Conservation (phyloP, 2,888 invertebrate genomes). For the Cephus pygmeus region DNA sequence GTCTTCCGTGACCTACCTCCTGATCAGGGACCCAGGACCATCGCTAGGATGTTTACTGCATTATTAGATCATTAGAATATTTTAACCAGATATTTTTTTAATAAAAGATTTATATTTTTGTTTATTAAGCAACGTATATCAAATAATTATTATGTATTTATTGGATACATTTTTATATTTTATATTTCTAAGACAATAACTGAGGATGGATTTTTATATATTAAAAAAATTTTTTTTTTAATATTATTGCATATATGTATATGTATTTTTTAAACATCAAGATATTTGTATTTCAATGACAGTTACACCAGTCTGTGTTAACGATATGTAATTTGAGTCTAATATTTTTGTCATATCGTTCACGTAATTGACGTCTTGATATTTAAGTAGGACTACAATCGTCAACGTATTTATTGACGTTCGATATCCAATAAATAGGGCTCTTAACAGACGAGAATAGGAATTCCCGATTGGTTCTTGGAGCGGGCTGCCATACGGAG, state of each 20-base stretch:
- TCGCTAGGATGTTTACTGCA: slow-evolving; percentile 27
- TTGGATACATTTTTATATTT: not conserved
- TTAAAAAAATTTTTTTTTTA: not conserved
- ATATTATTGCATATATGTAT: not conserved
- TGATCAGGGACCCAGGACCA: slow-evolving; percentile 53
- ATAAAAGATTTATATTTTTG: not conserved
- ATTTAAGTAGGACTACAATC: not conserved
- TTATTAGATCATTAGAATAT: slow-evolving; percentile 13
- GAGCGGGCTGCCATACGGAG: slow-evolving; percentile 52
- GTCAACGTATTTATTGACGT: slow-evolving; percentile 24
- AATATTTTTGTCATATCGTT: not conserved
- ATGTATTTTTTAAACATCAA: not conserved
- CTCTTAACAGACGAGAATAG: slow-evolving; percentile 53
- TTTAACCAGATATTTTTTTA: slow-evolving; percentile 9
- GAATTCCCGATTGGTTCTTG: slow-evolving; percentile 60
- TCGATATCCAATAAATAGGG: slow-evolving; percentile 50
- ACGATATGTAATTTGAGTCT: not conserved
- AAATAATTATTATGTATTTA: not conserved
- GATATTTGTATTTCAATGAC: not conserved
- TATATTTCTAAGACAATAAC: not conserved
- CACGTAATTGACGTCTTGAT: not conserved
- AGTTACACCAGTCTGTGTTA: not conserved
- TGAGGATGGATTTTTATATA: not conserved
- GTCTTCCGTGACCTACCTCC: slow-evolving; percentile 46
- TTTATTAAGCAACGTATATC: not conserved